phyloP scores from a whole-genome alignment of 2,888 invertebrate species.

The Hirtodrosophila histrioides region DNA sequence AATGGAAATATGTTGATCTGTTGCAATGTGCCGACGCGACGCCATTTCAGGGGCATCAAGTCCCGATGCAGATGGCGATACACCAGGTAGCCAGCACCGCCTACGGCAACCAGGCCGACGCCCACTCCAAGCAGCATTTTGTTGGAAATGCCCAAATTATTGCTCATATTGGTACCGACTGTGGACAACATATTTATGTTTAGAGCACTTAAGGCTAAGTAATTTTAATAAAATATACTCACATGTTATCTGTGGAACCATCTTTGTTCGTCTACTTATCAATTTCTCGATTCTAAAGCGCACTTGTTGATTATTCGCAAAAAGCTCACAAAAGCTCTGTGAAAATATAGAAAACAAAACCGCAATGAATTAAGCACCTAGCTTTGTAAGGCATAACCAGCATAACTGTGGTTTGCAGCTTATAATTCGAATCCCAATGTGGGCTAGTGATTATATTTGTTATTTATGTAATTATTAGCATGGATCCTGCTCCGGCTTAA shows the following conservation, averaged over 20 bases:
- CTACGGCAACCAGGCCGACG: constrained; percentile 58
- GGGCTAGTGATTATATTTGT: constrained; percentile 88
- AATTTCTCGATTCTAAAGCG: too few species aligned
- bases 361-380: neutral
- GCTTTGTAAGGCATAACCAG: neutral
- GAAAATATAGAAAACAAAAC: constrained; percentile 1
- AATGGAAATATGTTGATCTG: constrained; percentile 79
- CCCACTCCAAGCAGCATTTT: constrained; percentile 58
- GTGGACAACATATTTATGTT: neutral
- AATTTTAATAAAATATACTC: neutral
- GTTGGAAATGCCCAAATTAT: constrained; percentile 21
- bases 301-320: constrained; percentile 7
- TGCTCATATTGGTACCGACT: constrained; percentile 19
- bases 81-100: constrained; percentile 68
- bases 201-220: neutral
- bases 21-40: constrained; percentile 75
- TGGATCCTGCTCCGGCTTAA: too few species aligned
- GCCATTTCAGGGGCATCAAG: constrained; percentile 80
- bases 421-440: too few species aligned
- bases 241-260: constrained; percentile 14
- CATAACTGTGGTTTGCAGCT: neutral
- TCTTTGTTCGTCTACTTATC: constrained; percentile 1
- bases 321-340: constrained; percentile 32
- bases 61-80: constrained; percentile 73
- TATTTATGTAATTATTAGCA: constrained; percentile 93